Evolutionary conservation across 2,113 vertebrate species (phyloP).

Genomic region (Choloepus hoffmanni): DNA sequence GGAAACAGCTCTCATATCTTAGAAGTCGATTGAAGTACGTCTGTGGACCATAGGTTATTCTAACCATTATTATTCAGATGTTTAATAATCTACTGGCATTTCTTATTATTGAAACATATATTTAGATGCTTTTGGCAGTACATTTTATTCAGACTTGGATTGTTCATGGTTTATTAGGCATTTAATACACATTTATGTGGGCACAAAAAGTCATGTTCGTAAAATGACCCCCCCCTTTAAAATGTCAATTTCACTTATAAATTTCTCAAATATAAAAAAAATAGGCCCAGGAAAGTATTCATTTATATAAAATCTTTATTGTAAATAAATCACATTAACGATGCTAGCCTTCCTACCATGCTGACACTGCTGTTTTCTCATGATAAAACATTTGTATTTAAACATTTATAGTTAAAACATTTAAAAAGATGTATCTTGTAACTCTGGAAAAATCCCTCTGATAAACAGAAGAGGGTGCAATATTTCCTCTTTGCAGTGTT

Average conservation of each 20-base stretch:
- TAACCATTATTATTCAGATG: not conserved
- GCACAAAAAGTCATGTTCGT: not conserved
- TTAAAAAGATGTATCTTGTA: not conserved
- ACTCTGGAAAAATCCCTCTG: slow-evolving; percentile 50
- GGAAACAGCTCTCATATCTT: not conserved
- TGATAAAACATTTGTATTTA: slow-evolving; percentile 36
- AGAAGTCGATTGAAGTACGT: not conserved
- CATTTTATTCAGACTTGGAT: slow-evolving; percentile 27
- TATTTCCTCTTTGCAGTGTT: slow-evolving; percentile 80
- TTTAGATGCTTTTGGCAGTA: not conserved
- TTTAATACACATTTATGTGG: not conserved
- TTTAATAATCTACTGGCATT: not conserved
- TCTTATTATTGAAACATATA: not conserved
- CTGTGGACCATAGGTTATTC: not conserved
- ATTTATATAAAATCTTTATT: slow-evolving; percentile 45
- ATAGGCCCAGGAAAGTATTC: not conserved
- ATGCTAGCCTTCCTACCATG: not conserved
- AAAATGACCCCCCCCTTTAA: slow-evolving; percentile 27
- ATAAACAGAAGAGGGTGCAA: slow-evolving; percentile 89
- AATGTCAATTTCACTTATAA: slow-evolving; percentile 1
- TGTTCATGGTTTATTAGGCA: not conserved
- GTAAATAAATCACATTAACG: not conserved
- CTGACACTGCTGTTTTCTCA: not conserved
- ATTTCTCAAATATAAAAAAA: slow-evolving; percentile 40
- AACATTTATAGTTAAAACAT: not conserved